Percentiles rank a stretch among this genome's conserved stretches.
Conservation (phyloP, 2,888 invertebrate genomes). For the Oscheius myriophilus region DNA sequence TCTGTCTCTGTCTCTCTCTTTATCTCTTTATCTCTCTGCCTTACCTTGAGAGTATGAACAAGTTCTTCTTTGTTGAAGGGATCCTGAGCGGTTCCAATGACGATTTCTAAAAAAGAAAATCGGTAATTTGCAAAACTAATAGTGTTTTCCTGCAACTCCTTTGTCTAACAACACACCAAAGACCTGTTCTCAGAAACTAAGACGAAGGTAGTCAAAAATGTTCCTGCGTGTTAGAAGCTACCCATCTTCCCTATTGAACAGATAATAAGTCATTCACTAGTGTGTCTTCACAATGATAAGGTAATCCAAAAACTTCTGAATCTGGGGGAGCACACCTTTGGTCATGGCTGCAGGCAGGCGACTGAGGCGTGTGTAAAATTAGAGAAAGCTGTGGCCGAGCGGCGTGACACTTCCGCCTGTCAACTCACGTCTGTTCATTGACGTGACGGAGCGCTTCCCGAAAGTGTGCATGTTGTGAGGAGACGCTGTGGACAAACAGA, state of each 20-base stretch:
- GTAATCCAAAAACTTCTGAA: too few species aligned
- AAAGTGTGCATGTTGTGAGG: too few species aligned
- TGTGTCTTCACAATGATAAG: too few species aligned
- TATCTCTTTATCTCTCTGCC: neutral
- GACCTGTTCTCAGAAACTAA: too few species aligned
- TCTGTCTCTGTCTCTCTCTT: neutral
- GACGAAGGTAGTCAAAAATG: too few species aligned
- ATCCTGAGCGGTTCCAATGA: constrained; percentile 51
- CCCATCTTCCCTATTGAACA: too few species aligned
- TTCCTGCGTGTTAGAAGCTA: too few species aligned
- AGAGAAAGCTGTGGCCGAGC: constrained; percentile 19
- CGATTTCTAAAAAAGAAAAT: constrained; percentile 31
- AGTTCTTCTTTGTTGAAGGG: constrained; percentile 56
- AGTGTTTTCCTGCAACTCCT: neutral
- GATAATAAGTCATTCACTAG: too few species aligned
- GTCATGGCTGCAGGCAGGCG: neutral
- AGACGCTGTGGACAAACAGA: too few species aligned
- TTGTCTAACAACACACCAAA: too few species aligned
- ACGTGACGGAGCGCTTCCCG: constrained; percentile 13
- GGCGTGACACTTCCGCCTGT: constrained; percentile 21
- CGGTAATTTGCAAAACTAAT: too few species aligned
- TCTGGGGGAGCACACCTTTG: constrained; percentile 9
- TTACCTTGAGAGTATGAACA: constrained; percentile 52
- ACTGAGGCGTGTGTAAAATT: constrained; percentile 16
- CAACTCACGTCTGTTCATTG: constrained; percentile 8